A percentile compares a stretch with the other conserved stretches of the same genome.
Conservation (phyloP, 1,140 invertebrate species). For the Atta cephalotes region DNA sequence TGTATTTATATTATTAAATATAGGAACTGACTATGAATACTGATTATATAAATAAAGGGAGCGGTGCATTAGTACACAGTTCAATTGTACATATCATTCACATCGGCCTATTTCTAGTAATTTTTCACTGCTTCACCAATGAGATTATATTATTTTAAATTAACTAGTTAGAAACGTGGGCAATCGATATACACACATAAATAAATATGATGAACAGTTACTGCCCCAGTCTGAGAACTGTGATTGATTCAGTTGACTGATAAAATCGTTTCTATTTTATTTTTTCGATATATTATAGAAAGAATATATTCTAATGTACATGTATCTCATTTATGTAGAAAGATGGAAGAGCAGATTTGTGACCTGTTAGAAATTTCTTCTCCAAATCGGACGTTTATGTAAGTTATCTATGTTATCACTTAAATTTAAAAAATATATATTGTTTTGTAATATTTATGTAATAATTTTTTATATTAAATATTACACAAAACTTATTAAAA, state of each 20-base stretch:
- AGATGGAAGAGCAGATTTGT: background rate
- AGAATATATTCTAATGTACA: background rate
- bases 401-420: conserved; percentile 31
- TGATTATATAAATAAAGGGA: background rate
- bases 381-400: background rate
- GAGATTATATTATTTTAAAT: too few relatives aligned
- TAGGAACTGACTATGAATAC: too few relatives aligned
- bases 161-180: too few relatives aligned
- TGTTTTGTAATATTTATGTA: background rate
- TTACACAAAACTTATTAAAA: too few relatives aligned
- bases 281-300: background rate
- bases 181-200: too few relatives aligned
- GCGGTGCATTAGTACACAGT: too few relatives aligned
- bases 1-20: too few relatives aligned
- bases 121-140: too few relatives aligned
- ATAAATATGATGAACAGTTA: conserved; percentile 72
- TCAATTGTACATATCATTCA: too few relatives aligned
- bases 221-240: conserved; percentile 80
- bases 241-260: conserved; percentile 77
- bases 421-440: background rate
- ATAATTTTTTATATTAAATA: background rate
- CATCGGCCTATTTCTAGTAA: too few relatives aligned
- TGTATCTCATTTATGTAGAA: conserved; percentile 34
- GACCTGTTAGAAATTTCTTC: background rate
- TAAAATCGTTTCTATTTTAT: conserved; percentile 9